Conservation (phyloP, 2,888 invertebrate species). For the Tinea trinotella region DNA sequence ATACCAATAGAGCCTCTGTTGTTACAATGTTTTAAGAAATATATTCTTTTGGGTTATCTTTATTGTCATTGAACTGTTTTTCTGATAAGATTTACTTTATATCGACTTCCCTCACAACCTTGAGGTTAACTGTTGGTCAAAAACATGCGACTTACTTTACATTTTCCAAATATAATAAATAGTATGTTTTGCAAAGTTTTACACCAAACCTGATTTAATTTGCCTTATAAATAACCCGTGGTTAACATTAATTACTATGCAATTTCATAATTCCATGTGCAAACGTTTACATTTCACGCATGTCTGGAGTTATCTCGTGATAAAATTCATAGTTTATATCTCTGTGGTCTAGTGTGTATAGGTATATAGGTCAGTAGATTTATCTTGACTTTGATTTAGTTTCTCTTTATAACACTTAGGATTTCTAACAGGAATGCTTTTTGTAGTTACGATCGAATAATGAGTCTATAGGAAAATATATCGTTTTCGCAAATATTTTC, state of each 20-base stretch:
- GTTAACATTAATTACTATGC: slow-evolving; percentile 25
- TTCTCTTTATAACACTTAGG: not conserved
- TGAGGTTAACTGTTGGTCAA: not conserved
- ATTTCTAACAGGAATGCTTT: not conserved
- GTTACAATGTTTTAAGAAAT: not conserved
- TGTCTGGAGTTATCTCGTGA: slow-evolving; percentile 33
- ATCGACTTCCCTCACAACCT: not conserved
- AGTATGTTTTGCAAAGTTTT: not conserved
- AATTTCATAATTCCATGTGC: slow-evolving; percentile 37
- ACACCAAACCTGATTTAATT: not conserved
- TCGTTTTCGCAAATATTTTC: too few species aligned
- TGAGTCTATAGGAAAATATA: too few species aligned
- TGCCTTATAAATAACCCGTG: slow-evolving; percentile 30
- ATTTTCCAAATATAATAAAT: not conserved
- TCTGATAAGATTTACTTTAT: not conserved
- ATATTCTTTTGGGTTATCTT: not conserved
- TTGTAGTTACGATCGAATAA: too few species aligned
- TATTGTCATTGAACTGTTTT: not conserved
- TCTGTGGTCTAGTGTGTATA: not conserved
- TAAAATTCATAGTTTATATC: slow-evolving; percentile 26
- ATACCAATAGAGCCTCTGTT: not conserved
- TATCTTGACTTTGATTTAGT: not conserved
- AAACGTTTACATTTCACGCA: slow-evolving; percentile 38
- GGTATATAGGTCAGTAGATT: not conserved
- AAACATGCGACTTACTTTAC: not conserved